Conservation (phyloP, 2,797 vertebrate genomes). For the Geotrypetes seraphini region DNA sequence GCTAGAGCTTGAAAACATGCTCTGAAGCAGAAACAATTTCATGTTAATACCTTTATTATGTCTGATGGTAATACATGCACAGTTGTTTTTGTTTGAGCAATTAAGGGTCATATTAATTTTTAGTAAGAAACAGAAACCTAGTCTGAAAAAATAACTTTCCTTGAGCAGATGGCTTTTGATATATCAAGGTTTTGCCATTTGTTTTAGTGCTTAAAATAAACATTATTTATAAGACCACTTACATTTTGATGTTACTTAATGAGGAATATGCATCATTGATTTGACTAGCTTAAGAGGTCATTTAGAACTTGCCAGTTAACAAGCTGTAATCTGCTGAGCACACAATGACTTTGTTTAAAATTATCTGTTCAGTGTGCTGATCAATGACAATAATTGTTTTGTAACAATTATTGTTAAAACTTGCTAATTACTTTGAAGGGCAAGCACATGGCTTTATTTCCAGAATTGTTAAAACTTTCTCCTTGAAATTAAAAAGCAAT, state of each 20-base stretch:
- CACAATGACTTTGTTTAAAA: constrained; percentile 98
- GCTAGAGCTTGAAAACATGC: too few species aligned
- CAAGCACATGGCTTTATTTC: constrained; percentile 55
- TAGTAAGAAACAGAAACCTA: constrained; percentile 23
- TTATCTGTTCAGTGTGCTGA: constrained; percentile 91
- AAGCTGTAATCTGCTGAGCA: constrained; percentile 76
- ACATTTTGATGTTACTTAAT: constrained; percentile 93
- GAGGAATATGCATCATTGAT: constrained; percentile 90
- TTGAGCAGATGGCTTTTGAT: constrained; percentile 57
- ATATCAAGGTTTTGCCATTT: constrained; percentile 69
- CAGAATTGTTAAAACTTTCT: constrained; percentile 28
- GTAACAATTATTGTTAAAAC: constrained; percentile 85
- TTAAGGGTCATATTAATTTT: constrained; percentile 22
- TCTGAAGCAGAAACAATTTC: too few species aligned
- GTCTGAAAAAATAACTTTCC: constrained; percentile 20
- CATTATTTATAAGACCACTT: constrained; percentile 91
- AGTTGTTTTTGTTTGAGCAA: background rate
- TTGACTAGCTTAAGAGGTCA: constrained; percentile 96
- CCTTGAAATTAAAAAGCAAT: constrained; percentile 36
- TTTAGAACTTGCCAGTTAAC: constrained; percentile 78
- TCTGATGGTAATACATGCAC: too few species aligned
- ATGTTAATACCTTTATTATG: too few species aligned
- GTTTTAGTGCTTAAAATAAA: constrained; percentile 88
- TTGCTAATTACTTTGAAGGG: constrained; percentile 93
- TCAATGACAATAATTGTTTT: constrained; percentile 96